Evolutionary conservation across 2,113 vertebrate genomes (phyloP), one percentile per base, ranked within the genome.

Genomic region (Sturnus vulgaris): DNA sequence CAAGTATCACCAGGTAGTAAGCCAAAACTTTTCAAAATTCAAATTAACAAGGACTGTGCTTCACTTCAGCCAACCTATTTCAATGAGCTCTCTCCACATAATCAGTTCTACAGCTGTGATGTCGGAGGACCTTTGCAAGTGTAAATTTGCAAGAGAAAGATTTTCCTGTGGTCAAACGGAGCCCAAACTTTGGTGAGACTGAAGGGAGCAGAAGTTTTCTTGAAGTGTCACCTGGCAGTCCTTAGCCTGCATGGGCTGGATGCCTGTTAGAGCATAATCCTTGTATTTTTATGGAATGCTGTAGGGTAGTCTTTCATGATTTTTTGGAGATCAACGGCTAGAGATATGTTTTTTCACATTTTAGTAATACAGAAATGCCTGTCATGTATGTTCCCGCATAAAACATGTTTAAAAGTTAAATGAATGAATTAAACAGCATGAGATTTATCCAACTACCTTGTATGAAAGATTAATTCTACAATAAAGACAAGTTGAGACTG

Each of bases 301-400:
- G 19, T 6, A 28, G 31, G 10, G 5, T 76, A 59, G 0, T 2
- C 17, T 69, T 78, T 12, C 4, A 44, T 9, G 3, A 12, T 60
- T 82, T 90, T 80, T n/a, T 14, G 52, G 65, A 87, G 47, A 31
- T 24, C 7, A 8, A 5, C n/a, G 2, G 7, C 77, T 59, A 63
- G 14, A 75, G 84, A 55, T 50, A 28, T 15, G 10, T 2, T 6
- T 33, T 87, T 66, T 59, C 21, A 68, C 12, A 14, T 59, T 40
- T 19, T 50, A 18, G 4, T 60, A 47, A 37, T 37, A 55, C 21
- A n/a, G 9, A 80, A 33, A 5, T 46, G 4, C 4, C 21, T 65
- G 16, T 21, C 30, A 27, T n/a, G 7, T 27, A 46, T 28, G 3
- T 50, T n/a, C 6, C 37, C 50, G 2, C 21, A 39, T 71, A 47